Base-by-base conservation (phyloP, 1,140 invertebrate genomes). In the Nasonia giraulti region DNA sequence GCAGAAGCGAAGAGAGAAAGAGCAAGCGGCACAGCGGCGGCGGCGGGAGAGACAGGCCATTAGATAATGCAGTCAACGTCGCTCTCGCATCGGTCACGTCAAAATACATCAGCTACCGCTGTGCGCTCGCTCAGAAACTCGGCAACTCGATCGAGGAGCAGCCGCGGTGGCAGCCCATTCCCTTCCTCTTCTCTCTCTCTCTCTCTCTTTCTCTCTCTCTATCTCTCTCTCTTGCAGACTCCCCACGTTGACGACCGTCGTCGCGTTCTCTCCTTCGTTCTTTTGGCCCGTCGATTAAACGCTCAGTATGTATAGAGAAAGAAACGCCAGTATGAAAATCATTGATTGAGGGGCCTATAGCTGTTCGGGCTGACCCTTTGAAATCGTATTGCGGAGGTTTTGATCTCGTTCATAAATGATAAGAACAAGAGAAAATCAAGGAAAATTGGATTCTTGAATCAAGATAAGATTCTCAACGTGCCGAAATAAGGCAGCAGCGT, bases 91-190 rank as follows among this genome's bases (percentile, higher is more conserved):
- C 88, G 90, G 90, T 87, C 90, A 91, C 91, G 92, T 93, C 92
- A 92, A 91, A 92, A 92, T 91, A 92, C 89, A 93, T 93, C 91
- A 92, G 91, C 92, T 92, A 91, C 91, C 89, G 92, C 91, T 92
- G 90, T 91, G 91, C 92, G 89, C 85, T 93, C 89, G 89, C 73
- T 92, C 89, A 91, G 92, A 92, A 92, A 92, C 31, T 82, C 66
- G 33, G 74, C 33, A 73, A 68, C 79, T 85, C 55, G 33, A 86
- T 86, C 86, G 40, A 68, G 33, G 8, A 77, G 74, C 31, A 62
- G 23, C 44, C 55, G 20, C 55, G 68, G 33, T 62, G 68, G 5
- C 33, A 31, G 5, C 11, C 69, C 37, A 62, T n/a, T 37, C 40
- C 37, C 23, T 44, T 47, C 37, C 79, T 69, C 37, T 47, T 31